A percentile compares a stretch with the other conserved stretches of the same genome.
Conservation (phyloP, 1,140 invertebrate genomes). For the Schlechtendalia chinensis region DNA sequence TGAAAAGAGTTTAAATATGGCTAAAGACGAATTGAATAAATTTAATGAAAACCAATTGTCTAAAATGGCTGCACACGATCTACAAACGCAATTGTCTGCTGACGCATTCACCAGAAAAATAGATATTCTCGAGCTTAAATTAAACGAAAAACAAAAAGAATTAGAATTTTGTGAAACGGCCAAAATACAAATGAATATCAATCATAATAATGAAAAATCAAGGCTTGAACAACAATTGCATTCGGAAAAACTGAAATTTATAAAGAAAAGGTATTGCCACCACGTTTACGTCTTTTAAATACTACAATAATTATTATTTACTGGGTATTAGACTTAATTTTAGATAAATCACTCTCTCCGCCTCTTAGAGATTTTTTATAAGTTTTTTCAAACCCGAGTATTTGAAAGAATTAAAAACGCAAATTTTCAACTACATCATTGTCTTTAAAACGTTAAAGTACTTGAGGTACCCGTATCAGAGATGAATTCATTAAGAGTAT, state of each 20-base stretch:
- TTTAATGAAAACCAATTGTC: neutral
- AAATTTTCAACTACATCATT: too few relatives aligned
- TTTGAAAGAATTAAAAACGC: too few relatives aligned
- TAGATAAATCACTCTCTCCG: too few relatives aligned
- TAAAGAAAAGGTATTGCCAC: too few relatives aligned
- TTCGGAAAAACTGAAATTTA: neutral
- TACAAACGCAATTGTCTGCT: neutral
- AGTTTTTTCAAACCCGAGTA: too few relatives aligned
- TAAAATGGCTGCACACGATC: neutral
- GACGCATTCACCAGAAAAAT: neutral
- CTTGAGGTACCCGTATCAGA: too few relatives aligned
- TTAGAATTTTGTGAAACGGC: neutral
- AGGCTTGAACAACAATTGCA: neutral
- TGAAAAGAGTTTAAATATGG: neutral
- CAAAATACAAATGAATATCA: neutral
- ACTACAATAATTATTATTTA: too few relatives aligned
- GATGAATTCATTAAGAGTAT: too few relatives aligned
- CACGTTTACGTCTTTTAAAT: too few relatives aligned
- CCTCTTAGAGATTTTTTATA: too few relatives aligned
- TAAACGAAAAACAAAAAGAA: neutral
- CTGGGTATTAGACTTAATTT: too few relatives aligned
- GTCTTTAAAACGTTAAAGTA: too few relatives aligned
- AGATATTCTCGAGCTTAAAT: neutral
- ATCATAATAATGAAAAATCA: neutral
- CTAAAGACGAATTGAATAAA: conserved; percentile 11